phyloP scores from a whole-genome alignment of 1,140 invertebrate genomes.

The Drosophila tristis region DNA sequence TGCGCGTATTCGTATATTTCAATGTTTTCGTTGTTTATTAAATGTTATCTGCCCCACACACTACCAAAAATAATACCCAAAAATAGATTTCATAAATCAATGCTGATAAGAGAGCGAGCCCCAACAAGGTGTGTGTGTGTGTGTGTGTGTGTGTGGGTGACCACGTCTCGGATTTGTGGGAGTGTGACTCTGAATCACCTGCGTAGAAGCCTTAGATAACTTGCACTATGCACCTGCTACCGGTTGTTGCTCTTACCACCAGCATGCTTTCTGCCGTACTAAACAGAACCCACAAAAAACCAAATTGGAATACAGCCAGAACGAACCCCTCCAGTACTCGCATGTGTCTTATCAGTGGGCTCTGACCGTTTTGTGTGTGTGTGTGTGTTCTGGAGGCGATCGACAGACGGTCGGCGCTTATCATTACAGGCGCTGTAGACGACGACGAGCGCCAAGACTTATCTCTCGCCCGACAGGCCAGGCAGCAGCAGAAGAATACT shows the following conservation, averaged over 20 bases:
- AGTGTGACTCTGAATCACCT: conserved; percentile 47
- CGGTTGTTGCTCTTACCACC: conserved; percentile 59
- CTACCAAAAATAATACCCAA: conserved; percentile 6
- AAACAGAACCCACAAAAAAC: conserved; percentile 25
- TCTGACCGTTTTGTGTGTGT: no score
- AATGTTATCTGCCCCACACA: conserved; percentile 16
- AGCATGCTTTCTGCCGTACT: conserved; percentile 60
- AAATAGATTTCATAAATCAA: conserved; percentile 52
- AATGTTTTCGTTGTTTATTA: conserved; percentile 31
- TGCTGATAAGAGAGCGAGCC: conserved; percentile 46
- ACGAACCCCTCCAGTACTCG: background rate
- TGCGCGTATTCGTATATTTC: no score
- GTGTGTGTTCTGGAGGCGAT: background rate
- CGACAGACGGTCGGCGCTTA: conserved; percentile 38
- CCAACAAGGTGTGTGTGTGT: no score
- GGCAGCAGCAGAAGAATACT: conserved; percentile 10
- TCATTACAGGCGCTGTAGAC: conserved; percentile 10
- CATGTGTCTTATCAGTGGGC: conserved; percentile 46
- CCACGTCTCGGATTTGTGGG: no score
- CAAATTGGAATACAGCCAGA: conserved; percentile 37
- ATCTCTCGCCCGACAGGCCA: conserved; percentile 12
- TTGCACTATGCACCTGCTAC: background rate
- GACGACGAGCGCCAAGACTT: conserved; percentile 1
- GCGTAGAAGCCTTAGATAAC: background rate
- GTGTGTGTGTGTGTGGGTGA: no score